phyloP scores from a whole-genome alignment of 2,113 vertebrate genomes.

The Festucalex cinctus region DNA sequence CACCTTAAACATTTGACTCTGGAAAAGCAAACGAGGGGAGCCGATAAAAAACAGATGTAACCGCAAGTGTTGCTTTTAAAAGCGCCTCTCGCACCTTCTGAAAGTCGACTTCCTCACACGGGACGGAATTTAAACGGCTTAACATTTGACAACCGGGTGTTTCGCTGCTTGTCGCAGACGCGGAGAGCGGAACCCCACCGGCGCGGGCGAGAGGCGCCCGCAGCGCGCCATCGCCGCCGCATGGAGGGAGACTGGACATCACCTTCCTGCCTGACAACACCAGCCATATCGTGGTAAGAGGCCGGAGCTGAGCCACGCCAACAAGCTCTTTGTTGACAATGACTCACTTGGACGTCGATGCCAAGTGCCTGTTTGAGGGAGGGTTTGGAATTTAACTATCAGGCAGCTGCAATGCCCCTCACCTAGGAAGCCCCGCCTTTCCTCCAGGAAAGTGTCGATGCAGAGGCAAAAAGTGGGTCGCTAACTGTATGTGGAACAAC shows the following conservation, averaged over 20 bases:
- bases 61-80: neutral
- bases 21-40: conserved; percentile 2
- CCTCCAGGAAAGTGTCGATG: conserved; percentile 48
- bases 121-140: neutral
- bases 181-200: conserved; percentile 24
- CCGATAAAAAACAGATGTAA: conserved; percentile 41
- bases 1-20: neutral
- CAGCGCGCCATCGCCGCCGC: conserved; percentile 41
- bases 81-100: conserved; percentile 12
- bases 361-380: conserved; percentile 19
- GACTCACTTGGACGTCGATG: conserved; percentile 57
- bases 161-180: conserved; percentile 26
- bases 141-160: neutral
- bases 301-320: neutral
- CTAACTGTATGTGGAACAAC: conserved; percentile 64
- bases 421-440: conserved; percentile 39
- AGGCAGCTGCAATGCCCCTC: conserved; percentile 12
- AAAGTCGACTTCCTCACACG: neutral
- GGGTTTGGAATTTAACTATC: conserved; percentile 17
- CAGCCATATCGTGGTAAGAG: conserved; percentile 81
- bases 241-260: conserved; percentile 72
- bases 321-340: conserved; percentile 7
- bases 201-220: conserved; percentile 63
- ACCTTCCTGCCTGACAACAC: conserved; percentile 77
- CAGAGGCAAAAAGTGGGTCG: conserved; percentile 58